These are phyloP conservation scores for Diplazon laetatorius DNA, from an alignment of 2,888 invertebrate species.

Conservation along the genomic window DNA sequence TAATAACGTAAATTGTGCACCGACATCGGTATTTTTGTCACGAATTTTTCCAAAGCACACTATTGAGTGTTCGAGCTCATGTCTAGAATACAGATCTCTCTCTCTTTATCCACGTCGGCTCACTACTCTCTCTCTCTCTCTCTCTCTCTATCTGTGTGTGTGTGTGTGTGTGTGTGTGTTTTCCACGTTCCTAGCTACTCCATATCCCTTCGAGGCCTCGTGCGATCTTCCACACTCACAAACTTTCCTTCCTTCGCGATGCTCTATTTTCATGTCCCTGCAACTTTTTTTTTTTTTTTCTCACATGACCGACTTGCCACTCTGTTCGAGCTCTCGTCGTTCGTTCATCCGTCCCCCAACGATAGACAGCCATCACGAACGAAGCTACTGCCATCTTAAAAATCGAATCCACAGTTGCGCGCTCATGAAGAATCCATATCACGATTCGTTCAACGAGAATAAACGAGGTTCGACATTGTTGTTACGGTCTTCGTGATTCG, in stretches of 20 bases:
- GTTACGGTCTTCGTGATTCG: no score
- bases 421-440: neutral
- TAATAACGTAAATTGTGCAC: slow-evolving; percentile 81
- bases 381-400: neutral
- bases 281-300: slow-evolving; percentile 7
- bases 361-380: neutral
- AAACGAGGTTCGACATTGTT: no score
- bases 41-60: slow-evolving; percentile 81
- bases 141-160: no score
- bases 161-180: no score
- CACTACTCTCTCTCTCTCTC: slow-evolving; percentile 48
- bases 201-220: slow-evolving; percentile 54
- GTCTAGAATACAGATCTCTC: slow-evolving; percentile 79
- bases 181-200: slow-evolving; percentile 57
- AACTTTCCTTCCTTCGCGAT: slow-evolving; percentile 44
- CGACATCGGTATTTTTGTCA: slow-evolving; percentile 74
- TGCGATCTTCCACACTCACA: slow-evolving; percentile 14
- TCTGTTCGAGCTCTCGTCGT: neutral
- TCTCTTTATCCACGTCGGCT: slow-evolving; percentile 66
- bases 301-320: neutral
- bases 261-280: neutral
- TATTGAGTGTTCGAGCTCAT: slow-evolving; percentile 81
- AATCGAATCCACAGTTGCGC: neutral
- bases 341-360: neutral
- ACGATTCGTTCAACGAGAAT: neutral